Evolutionary conservation across 2,113 vertebrate species (phyloP).

Genomic region (Pygoscelis adeliae): DNA sequence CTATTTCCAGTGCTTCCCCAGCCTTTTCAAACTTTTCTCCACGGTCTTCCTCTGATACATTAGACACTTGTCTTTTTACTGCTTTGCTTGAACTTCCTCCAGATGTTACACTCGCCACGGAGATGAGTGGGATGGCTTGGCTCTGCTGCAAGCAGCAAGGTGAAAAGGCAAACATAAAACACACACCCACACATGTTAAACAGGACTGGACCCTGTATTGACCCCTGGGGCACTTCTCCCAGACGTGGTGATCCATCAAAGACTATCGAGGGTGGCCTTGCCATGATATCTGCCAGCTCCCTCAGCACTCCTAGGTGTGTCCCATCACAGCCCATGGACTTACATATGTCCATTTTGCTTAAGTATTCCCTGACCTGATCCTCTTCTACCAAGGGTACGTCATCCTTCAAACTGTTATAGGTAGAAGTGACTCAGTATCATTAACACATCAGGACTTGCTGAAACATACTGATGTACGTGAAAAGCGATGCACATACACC

Average conservation of each 20-base stretch:
- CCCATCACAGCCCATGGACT: background rate
- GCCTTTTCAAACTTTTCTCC: slow-evolving; percentile 38
- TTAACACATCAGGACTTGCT: background rate
- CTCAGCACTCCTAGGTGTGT: background rate
- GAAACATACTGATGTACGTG: rapidly evolving
- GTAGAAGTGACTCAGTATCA: background rate
- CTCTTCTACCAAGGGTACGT: background rate
- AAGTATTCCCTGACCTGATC: background rate
- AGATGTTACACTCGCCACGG: slow-evolving; percentile 78
- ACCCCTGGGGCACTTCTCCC: background rate
- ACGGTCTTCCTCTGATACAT: slow-evolving; percentile 70
- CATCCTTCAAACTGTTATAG: background rate
- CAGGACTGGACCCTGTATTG: background rate
- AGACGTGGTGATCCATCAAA: rapidly evolving
- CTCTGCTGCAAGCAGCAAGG: slow-evolving; percentile 76
- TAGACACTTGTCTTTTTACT: slow-evolving; percentile 69
- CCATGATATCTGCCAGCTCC: background rate
- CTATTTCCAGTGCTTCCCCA: slow-evolving; percentile 69
- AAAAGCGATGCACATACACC: background rate
- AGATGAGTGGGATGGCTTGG: slow-evolving; percentile 85
- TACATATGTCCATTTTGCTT: rapidly evolving
- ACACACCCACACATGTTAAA: rapidly evolving
- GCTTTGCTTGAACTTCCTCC: slow-evolving; percentile 62
- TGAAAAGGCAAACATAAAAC: background rate
- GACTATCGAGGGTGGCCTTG: too few species aligned